Conservation (phyloP, 2,888 invertebrate genomes). For the Lathronympha strigana region DNA sequence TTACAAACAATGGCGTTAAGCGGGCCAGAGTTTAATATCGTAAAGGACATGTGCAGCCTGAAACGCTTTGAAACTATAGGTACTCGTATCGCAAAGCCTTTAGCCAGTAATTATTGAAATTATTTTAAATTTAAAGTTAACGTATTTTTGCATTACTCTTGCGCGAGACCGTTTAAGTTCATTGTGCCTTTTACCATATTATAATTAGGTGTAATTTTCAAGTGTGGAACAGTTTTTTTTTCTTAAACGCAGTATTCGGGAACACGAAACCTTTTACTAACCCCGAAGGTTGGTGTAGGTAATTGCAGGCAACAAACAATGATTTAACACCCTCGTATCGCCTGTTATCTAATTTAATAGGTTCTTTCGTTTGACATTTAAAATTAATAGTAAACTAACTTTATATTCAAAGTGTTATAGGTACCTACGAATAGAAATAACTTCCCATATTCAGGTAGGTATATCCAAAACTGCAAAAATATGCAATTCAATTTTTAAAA, state of each 20-base stretch:
- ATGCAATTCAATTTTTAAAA: no score
- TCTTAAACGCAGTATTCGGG: conserved; percentile 20
- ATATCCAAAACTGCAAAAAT: no score
- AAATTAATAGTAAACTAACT: no score
- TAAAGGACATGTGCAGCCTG: background rate
- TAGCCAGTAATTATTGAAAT: conserved; percentile 3
- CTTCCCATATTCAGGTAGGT: no score
- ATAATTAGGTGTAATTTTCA: conserved; percentile 34
- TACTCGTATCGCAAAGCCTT: conserved; percentile 8
- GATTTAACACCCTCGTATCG: conserved; percentile 23
- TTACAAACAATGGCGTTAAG: conserved; percentile 30
- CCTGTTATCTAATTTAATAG: background rate
- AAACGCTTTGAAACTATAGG: conserved; percentile 3
- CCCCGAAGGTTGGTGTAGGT: conserved; percentile 25
- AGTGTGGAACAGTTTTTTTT: conserved; percentile 28
- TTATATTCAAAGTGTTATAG: no score
- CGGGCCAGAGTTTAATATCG: conserved; percentile 6
- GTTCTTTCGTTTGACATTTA: background rate
- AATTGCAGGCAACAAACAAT: conserved; percentile 16
- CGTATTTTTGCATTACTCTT: conserved; percentile 16
- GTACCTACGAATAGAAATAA: no score
- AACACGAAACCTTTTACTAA: conserved; percentile 33
- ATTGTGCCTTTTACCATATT: conserved; percentile 28
- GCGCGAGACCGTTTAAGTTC: conserved; percentile 24
- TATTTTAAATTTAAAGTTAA: conserved; percentile 22